Evolutionary conservation across 1,140 invertebrate genomes (phyloP).

Genomic region (Coboldia fuscipes): DNA sequence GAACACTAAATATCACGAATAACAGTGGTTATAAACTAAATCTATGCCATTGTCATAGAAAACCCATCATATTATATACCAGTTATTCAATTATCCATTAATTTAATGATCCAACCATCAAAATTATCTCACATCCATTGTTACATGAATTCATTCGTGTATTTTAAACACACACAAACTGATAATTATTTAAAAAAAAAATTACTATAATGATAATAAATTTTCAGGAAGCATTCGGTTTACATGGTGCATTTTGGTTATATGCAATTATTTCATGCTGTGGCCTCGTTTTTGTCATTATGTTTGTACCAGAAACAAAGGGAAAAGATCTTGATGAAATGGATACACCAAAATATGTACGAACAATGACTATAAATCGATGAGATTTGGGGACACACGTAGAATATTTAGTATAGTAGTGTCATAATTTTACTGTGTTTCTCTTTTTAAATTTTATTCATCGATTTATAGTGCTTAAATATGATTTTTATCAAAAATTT

Average conservation of each 20-base stretch:
- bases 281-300: slow-evolving; percentile 66
- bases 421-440: background rate
- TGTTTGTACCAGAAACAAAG: slow-evolving; percentile 81
- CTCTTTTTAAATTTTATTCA: slow-evolving; percentile 1
- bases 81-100: too few species aligned
- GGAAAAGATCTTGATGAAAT: slow-evolving; percentile 77
- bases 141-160: too few species aligned
- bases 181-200: too few species aligned
- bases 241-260: slow-evolving; percentile 75
- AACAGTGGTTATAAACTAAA: too few species aligned
- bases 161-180: too few species aligned
- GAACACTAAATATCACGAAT: too few species aligned
- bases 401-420: slow-evolving; percentile 6
- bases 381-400: slow-evolving; percentile 11
- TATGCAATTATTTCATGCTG: slow-evolving; percentile 68
- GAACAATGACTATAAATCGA: slow-evolving; percentile 25
- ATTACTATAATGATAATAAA: background rate
- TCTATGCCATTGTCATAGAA: too few species aligned
- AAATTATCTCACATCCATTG: too few species aligned
- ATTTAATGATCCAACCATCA: too few species aligned
- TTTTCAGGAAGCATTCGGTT: slow-evolving; percentile 41
- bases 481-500: background rate
- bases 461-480: background rate
- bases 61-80: too few species aligned
- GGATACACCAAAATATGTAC: slow-evolving; percentile 43